phyloP scores from a whole-genome alignment of 2,113 vertebrate species.

The Oncorhynchus clarkii region DNA sequence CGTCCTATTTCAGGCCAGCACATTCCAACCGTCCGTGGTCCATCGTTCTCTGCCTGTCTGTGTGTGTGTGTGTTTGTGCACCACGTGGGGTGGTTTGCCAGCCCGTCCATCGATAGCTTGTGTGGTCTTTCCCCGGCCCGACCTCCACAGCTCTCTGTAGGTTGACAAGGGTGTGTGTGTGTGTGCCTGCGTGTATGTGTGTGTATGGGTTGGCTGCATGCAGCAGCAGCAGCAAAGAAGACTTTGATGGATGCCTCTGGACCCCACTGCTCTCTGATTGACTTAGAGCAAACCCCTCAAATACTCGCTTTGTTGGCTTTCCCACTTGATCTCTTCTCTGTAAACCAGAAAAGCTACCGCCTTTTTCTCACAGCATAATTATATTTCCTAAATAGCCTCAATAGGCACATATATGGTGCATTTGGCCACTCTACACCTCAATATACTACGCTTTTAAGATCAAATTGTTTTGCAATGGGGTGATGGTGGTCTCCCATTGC shows the following conservation, averaged over 20 bases:
- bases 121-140: no score
- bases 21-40: no score
- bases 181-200: no score
- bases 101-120: no score
- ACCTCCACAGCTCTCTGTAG: no score
- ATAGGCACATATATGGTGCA: neutral
- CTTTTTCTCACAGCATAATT: slow-evolving; percentile 41
- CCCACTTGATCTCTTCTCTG: slow-evolving; percentile 50
- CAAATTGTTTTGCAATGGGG: slow-evolving; percentile 44
- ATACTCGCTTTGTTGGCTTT: slow-evolving; percentile 59
- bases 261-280: slow-evolving; percentile 65
- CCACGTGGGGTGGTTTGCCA: no score
- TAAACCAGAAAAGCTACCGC: neutral
- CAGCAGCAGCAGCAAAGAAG: slow-evolving; percentile 38
- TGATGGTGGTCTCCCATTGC: slow-evolving; percentile 7
- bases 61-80: no score
- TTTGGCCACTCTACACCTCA: neutral
- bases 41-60: no score
- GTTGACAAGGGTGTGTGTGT: no score
- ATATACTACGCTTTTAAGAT: slow-evolving; percentile 21
- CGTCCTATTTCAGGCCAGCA: no score
- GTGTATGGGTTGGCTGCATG: neutral
- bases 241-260: slow-evolving; percentile 72
- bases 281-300: slow-evolving; percentile 60
- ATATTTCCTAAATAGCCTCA: neutral